Percentiles rank a stretch among this genome's conserved stretches.
phyloP scores from a whole-genome alignment of 2,888 invertebrate genomes.

The Drosophila eohydei region DNA sequence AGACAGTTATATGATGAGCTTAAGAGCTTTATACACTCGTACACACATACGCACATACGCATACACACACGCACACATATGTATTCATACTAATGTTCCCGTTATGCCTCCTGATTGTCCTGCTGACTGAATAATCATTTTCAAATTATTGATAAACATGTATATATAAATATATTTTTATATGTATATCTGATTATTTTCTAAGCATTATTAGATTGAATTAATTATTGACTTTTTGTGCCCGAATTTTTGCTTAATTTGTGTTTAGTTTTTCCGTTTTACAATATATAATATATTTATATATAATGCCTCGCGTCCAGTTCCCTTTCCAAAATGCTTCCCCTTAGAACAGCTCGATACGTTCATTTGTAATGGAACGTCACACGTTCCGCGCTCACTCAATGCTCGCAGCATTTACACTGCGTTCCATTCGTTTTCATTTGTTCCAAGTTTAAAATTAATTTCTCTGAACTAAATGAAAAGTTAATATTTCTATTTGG shows the following conservation, averaged over 20 bases:
- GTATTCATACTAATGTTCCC: not conserved
- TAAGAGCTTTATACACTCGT: not conserved
- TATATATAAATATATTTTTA: not conserved
- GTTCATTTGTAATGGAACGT: not conserved
- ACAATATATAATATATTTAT: not conserved
- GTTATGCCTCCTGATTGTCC: not conserved
- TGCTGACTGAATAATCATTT: not conserved
- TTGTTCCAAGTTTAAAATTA: constrained; percentile 13
- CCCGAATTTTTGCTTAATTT: not conserved
- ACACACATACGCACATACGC: not conserved
- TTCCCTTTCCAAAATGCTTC: too few species aligned
- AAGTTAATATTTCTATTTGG: constrained; percentile 16
- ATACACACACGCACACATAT: not conserved
- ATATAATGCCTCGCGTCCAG: not conserved
- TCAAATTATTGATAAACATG: not conserved
- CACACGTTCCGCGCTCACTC: not conserved
- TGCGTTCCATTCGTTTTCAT: constrained; percentile 1
- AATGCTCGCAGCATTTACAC: not conserved
- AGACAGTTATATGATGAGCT: not conserved
- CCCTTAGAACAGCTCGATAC: not conserved
- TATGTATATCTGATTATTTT: not conserved
- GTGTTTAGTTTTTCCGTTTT: not conserved
- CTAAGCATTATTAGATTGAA: not conserved
- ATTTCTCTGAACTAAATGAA: not conserved
- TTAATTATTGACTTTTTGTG: not conserved